These are phyloP conservation scores for Oreotrochilus melanogaster DNA, from an alignment of 2,113 vertebrate species.

Conservation along the genomic window DNA sequence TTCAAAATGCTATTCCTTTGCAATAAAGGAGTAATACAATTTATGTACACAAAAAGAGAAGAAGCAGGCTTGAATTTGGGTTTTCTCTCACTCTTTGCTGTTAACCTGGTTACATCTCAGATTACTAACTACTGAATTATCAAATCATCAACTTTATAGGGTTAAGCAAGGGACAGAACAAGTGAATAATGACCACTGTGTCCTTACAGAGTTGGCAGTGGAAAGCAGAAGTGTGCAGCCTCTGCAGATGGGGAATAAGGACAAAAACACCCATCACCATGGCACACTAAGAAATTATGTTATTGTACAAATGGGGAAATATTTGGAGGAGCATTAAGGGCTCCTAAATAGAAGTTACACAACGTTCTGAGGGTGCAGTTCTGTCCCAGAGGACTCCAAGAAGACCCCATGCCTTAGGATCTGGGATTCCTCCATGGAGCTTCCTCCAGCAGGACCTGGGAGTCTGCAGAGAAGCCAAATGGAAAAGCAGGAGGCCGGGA, in stretches of 20 bases:
- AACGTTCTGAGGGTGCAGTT: not conserved
- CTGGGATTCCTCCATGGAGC: fast-evolving
- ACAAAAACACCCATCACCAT: not conserved
- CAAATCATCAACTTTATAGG: not conserved
- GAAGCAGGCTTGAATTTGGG: fast-evolving
- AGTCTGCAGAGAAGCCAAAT: not conserved
- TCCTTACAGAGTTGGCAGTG: not conserved
- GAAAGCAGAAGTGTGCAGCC: not conserved
- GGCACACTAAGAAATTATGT: not conserved
- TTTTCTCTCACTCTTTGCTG: not conserved
- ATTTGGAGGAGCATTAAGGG: not conserved
- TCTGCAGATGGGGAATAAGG: not conserved
- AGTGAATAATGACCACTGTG: fast-evolving
- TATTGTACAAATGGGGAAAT: not conserved
- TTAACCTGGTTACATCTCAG: not conserved
- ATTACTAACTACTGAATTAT: not conserved
- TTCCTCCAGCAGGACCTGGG: not conserved
- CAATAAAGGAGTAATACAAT: not conserved
- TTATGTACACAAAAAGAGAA: not conserved
- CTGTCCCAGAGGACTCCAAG: not conserved
- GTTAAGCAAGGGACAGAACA: not conserved
- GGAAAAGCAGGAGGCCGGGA: not conserved
- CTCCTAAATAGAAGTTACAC: not conserved
- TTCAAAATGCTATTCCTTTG: not conserved
- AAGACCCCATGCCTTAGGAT: fast-evolving